Evolutionary conservation across 2,888 invertebrate species (phyloP).

Genomic region (Drosophila dives): DNA sequence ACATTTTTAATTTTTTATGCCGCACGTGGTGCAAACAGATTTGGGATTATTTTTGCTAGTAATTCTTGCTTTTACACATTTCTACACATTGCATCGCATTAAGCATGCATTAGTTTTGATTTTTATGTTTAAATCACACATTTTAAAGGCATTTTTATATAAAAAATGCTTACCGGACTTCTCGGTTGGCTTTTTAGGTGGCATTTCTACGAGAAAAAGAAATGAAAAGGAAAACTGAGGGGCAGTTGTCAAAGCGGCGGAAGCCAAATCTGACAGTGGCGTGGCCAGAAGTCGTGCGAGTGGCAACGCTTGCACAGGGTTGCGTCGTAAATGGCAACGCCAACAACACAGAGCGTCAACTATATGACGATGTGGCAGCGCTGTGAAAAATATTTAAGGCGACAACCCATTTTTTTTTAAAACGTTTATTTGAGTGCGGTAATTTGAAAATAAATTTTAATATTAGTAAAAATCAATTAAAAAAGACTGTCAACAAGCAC

Average conservation of each 20-base stretch:
- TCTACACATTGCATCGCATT: slow-evolving; percentile 10
- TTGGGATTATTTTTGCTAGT: slow-evolving; percentile 32
- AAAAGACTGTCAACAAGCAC: slow-evolving; percentile 51
- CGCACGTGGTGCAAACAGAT: slow-evolving; percentile 69
- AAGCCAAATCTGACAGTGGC: slow-evolving; percentile 59
- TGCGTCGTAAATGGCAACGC: slow-evolving; percentile 34
- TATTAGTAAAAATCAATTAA: background rate
- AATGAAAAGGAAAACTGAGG: slow-evolving; percentile 83
- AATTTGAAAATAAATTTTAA: background rate
- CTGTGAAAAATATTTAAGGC: background rate
- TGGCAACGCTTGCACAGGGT: slow-evolving; percentile 15
- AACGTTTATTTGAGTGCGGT: slow-evolving; percentile 6
- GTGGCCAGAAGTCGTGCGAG: slow-evolving; percentile 42
- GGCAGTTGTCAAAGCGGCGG: slow-evolving; percentile 72
- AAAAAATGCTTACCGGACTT: slow-evolving; percentile 90
- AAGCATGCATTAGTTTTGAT: slow-evolving; percentile 29
- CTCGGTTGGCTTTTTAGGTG: slow-evolving; percentile 94
- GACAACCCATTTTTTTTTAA: slow-evolving; percentile 11
- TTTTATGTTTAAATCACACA: slow-evolving; percentile 45
- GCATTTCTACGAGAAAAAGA: slow-evolving; percentile 89
- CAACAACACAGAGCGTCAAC: background rate
- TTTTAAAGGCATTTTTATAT: slow-evolving; percentile 65
- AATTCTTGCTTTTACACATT: slow-evolving; percentile 41
- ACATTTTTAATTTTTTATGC: slow-evolving; percentile 25
- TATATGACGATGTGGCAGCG: slow-evolving; percentile 1